Percentiles rank a stretch among this genome's conserved stretches.
These are phyloP conservation scores for Scrobipalpa atriplicella DNA, from an alignment of 2,888 invertebrate genomes.

Conservation along the genomic window DNA sequence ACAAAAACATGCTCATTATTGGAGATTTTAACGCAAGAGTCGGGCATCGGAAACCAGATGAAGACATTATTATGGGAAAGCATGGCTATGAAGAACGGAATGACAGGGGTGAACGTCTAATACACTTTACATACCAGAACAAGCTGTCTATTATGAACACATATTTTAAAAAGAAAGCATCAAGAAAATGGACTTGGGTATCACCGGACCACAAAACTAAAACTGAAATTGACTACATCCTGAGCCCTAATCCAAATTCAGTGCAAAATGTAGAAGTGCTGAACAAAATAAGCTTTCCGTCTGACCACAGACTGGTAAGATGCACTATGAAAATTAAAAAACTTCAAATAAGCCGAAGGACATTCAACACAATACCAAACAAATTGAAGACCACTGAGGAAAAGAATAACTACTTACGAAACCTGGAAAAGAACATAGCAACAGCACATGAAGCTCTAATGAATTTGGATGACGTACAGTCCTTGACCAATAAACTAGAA, in stretches of 20 bases:
- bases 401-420: not conserved
- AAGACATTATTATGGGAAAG: conserved; percentile 29
- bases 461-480: not conserved
- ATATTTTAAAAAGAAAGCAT: conserved; percentile 29
- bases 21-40: conserved; percentile 32
- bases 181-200: conserved; percentile 34
- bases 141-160: conserved; percentile 37
- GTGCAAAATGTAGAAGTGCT: conserved; percentile 24
- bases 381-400: not conserved
- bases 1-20: conserved; percentile 17
- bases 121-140: conserved; percentile 36
- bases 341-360: conserved; percentile 28
- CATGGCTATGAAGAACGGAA: conserved; percentile 35
- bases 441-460: not conserved
- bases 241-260: conserved; percentile 28
- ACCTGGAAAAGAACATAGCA: not conserved
- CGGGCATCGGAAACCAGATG: conserved; percentile 28
- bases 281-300: conserved; percentile 14
- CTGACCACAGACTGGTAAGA: conserved; percentile 32
- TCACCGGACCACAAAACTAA: conserved; percentile 30
- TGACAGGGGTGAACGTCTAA: conserved; percentile 34
- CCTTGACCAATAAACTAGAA: not conserved
- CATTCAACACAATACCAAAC: conserved; percentile 20
- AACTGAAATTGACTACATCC: conserved; percentile 37
- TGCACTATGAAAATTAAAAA: not conserved